phyloP scores from a whole-genome alignment of 1,140 invertebrate species.

The Aricia agestis region DNA sequence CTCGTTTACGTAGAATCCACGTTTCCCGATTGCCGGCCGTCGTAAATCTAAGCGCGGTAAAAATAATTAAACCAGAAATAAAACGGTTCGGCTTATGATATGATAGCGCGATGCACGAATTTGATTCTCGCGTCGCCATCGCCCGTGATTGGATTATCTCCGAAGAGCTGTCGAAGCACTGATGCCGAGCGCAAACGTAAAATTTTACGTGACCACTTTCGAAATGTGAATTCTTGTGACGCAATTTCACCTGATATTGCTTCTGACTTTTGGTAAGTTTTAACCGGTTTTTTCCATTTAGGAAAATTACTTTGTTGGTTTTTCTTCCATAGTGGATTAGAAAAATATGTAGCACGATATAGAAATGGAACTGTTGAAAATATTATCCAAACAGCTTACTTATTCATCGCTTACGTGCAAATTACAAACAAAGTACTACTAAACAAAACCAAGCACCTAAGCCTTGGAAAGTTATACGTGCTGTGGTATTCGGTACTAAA shows the following conservation, averaged over 20 bases:
- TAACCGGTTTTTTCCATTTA: background rate
- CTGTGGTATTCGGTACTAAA: no score
- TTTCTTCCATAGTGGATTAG: no score
- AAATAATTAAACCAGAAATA: slow-evolving; percentile 6
- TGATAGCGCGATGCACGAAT: slow-evolving; percentile 43
- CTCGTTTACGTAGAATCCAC: slow-evolving; percentile 61
- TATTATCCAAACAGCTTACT: no score
- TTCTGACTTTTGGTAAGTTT: slow-evolving; percentile 7
- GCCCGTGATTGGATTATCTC: slow-evolving; percentile 67
- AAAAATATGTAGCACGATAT: no score
- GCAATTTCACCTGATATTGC: slow-evolving; percentile 44
- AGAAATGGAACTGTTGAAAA: no score
- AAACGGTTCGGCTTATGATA: slow-evolving; percentile 15
- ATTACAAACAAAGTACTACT: no score
- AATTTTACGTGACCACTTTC: slow-evolving; percentile 74
- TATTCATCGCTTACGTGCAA: no score
- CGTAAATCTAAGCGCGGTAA: slow-evolving; percentile 35
- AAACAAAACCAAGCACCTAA: no score
- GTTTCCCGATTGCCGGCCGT: slow-evolving; percentile 43
- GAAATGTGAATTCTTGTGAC: slow-evolving; percentile 53
- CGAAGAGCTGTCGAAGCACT: slow-evolving; percentile 52
- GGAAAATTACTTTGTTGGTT: slow-evolving; percentile 16
- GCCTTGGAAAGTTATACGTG: no score
- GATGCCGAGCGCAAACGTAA: slow-evolving; percentile 64
- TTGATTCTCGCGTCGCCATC: slow-evolving; percentile 59